Evolutionary conservation across 2,113 vertebrate genomes (phyloP), one percentile per base, ranked within the genome.

Genomic region (Dicerorhinus sumatrensis): DNA sequence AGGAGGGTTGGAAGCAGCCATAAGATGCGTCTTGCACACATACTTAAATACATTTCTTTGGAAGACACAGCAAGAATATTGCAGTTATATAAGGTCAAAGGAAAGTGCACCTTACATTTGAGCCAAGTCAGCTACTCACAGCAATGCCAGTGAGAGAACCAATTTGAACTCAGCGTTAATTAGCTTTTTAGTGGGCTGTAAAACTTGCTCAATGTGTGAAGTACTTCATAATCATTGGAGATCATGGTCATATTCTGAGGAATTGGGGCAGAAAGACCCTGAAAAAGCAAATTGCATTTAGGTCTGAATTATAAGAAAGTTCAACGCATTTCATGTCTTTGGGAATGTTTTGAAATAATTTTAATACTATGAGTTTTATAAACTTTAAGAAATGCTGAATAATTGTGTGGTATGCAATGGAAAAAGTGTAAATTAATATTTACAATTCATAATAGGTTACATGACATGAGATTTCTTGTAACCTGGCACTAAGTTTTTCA

Each of bases 171-270:
- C 79, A 87, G 94, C 92, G 89, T 98, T 98, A 98, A 98, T 97
- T 98, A 97, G 96, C 80, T 98, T 98, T 98, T 98, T 95, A 97
- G 95, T 62, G 91, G 89, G 16, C 91, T 98, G 95, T 96, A 96
- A 98, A 98, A 94, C 63, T 67, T 21, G 3, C 72, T 62, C 42
- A 83, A 31, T 51, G 67, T 92, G 97, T 87, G 96, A 96, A 94
- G 58, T 13, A 6, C 81, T 98, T 96, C 31, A 54, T 98, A 97
- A 98, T 97, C 96, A 77, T 33, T 33, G 89, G n/a, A 85, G 87
- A 97, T 97, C 79, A 83, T 90, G 94, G 87, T n/a, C 95, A 89
- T 90, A 60, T 97, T 98, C 97, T 94, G 95, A 94, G 95, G 91
- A 98, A 97, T 11, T 81, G 90, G 94, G 54, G 76, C 51, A 96